Conservation (phyloP, 2,797 vertebrate genomes). For the Chanos chanos region DNA sequence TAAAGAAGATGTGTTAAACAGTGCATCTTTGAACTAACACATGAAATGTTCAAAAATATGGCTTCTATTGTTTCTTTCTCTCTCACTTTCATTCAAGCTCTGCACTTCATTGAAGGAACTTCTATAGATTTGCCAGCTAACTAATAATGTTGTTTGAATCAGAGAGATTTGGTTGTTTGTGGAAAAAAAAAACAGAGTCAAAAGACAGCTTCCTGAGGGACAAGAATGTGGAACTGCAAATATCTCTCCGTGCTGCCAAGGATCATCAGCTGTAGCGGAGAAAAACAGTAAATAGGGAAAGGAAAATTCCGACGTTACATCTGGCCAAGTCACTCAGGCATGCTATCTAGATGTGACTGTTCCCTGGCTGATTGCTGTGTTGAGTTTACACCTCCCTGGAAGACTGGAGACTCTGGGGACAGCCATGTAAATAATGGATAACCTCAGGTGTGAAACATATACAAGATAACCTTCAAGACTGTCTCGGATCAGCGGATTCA, state of each 20-base stretch:
- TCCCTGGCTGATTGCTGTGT: conserved; percentile 67
- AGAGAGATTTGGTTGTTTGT: conserved; percentile 46
- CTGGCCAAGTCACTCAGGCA: conserved; percentile 67
- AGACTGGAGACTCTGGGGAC: conserved; percentile 60
- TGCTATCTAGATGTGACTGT: conserved; percentile 70
- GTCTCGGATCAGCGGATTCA: conserved; percentile 71
- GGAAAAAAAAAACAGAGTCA: conserved; percentile 32
- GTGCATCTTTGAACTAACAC: conserved; percentile 7
- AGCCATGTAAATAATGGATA: conserved; percentile 77
- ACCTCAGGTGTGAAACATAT: conserved; percentile 70
- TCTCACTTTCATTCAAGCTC: conserved; percentile 27
- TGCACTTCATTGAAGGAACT: conserved; percentile 19
- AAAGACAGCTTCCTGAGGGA: conserved; percentile 43
- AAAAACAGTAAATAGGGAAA: conserved; percentile 62
- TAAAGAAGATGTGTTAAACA: conserved; percentile 5
- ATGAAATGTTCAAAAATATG: conserved; percentile 27
- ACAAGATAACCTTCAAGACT: conserved; percentile 77
- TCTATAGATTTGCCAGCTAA: conserved; percentile 25
- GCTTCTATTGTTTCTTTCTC: conserved; percentile 32
- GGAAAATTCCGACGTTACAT: conserved; percentile 65
- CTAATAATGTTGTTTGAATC: conserved; percentile 58
- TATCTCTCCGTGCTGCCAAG: conserved; percentile 42
- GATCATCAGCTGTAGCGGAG: conserved; percentile 66
- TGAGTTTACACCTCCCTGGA: conserved; percentile 68
- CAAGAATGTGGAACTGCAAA: conserved; percentile 54